These are phyloP conservation scores for Saturnia pavonia DNA, from an alignment of 2,888 invertebrate genomes.

Conservation along the genomic window DNA sequence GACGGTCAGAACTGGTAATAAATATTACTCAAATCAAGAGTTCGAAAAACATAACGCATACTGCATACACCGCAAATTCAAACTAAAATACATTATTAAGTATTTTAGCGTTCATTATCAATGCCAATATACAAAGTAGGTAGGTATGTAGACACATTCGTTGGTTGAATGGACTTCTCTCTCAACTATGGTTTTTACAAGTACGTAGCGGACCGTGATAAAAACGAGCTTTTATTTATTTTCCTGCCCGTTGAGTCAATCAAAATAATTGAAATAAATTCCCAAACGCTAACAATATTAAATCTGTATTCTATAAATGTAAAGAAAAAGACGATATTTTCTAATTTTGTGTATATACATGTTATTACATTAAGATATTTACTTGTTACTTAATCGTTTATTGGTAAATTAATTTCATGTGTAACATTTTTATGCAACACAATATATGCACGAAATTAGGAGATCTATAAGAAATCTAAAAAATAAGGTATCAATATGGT, in stretches of 20 bases:
- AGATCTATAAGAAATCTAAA: no score
- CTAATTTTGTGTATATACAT: not conserved
- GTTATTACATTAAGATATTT: no score
- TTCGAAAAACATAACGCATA: not conserved
- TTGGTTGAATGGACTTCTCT: slow-evolving; percentile 12
- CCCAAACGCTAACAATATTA: not conserved
- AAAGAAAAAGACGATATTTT: no score
- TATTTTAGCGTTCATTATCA: not conserved
- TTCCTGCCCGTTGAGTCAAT: not conserved
- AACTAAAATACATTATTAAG: not conserved
- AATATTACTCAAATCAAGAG: not conserved
- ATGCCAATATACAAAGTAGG: not conserved
- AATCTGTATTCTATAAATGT: not conserved
- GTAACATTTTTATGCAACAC: not conserved
- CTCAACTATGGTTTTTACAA: not conserved
- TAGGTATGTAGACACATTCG: not conserved
- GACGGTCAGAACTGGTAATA: not conserved
- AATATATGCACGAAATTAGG: not conserved
- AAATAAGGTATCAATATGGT: no score
- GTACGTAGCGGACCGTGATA: not conserved
- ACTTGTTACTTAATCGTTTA: no score
- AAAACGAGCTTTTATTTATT: not conserved
- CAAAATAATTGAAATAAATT: not conserved
- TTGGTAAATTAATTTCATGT: not conserved
- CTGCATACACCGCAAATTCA: not conserved